These are phyloP conservation scores for Anser brachyrhynchus DNA, from an alignment of 2,113 vertebrate genomes.

Conservation along the genomic window DNA sequence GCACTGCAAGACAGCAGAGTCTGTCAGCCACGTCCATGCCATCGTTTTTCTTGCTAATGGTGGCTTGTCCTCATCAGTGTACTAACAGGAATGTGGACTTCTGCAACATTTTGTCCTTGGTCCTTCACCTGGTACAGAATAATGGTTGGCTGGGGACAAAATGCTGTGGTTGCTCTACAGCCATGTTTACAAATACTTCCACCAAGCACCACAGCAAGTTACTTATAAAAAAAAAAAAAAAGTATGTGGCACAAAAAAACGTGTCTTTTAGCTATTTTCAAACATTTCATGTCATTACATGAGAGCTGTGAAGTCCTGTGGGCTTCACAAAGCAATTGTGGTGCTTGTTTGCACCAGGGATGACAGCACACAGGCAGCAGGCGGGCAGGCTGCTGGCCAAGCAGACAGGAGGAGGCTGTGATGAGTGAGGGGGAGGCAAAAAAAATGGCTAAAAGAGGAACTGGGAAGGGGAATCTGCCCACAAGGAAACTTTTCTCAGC, in stretches of 20 bases:
- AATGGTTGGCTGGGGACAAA: neutral
- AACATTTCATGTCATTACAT: neutral
- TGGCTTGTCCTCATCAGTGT: neutral
- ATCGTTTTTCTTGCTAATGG: neutral
- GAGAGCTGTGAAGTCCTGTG: neutral
- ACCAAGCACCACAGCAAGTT: neutral
- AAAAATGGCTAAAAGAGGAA: conserved; percentile 22
- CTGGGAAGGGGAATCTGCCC: conserved; percentile 4
- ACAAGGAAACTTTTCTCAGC: conserved; percentile 1
- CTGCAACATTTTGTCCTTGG: neutral
- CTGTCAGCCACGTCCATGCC: neutral
- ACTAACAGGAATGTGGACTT: neutral
- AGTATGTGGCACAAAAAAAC: neutral
- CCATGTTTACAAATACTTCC: neutral
- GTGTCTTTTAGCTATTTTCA: neutral
- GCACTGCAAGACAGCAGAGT: neutral
- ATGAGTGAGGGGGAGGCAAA: neutral
- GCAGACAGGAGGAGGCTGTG: neutral
- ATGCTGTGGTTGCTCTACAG: neutral
- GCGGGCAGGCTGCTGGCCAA: neutral
- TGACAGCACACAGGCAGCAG: neutral
- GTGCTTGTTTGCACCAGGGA: neutral
- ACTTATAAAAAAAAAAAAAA: too few species aligned
- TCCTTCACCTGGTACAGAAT: neutral
- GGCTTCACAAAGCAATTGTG: neutral